Conservation (phyloP, 2,113 vertebrate species). For the Aix galericulata region DNA sequence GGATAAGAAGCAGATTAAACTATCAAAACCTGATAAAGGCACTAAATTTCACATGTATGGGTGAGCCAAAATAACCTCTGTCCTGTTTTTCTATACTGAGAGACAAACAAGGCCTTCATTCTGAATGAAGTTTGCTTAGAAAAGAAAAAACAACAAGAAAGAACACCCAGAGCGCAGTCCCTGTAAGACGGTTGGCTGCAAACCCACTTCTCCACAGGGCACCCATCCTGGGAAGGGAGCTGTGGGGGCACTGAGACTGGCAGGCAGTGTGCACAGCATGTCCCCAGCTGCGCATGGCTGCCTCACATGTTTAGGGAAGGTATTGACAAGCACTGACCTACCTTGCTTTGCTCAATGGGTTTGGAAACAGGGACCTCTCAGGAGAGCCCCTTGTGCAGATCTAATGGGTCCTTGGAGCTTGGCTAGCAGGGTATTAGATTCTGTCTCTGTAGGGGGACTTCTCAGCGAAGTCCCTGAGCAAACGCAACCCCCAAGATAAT, state of each 20-base stretch:
- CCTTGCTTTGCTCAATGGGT: background rate
- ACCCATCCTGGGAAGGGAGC: accelerated
- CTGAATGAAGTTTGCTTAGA: background rate
- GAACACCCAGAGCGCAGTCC: background rate
- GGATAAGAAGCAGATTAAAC: constrained; percentile 60
- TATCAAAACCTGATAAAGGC: constrained; percentile 23
- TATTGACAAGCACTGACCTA: background rate
- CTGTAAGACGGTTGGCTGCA: accelerated
- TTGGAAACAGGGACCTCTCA: background rate
- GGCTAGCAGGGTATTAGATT: background rate
- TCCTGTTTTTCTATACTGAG: background rate
- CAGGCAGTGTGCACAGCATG: background rate
- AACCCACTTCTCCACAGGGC: background rate
- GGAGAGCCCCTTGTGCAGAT: background rate
- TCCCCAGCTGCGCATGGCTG: background rate
- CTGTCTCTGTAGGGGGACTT: background rate
- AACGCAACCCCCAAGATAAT: background rate
- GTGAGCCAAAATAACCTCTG: constrained; percentile 26
- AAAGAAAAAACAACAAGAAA: background rate
- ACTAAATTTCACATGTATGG: constrained; percentile 15
- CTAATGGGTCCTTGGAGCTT: background rate
- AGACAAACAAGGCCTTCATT: background rate
- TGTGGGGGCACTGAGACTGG: accelerated
- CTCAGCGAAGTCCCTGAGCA: background rate
- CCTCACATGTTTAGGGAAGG: background rate